These are phyloP conservation scores for Tragelaphus scriptus DNA, from an alignment of 2,113 vertebrate genomes.

Conservation along the genomic window DNA sequence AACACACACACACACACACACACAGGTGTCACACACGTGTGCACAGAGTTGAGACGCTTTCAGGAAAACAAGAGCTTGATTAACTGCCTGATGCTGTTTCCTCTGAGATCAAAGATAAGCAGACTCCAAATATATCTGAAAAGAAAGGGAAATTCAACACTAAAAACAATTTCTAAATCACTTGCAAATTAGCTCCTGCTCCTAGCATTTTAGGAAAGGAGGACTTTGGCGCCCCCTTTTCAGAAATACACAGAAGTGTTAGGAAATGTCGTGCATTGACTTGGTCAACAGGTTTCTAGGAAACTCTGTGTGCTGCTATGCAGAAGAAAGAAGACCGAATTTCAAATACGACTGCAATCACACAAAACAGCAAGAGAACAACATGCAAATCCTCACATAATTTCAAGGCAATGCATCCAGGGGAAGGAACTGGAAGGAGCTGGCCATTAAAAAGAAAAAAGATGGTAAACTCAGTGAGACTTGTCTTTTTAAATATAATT, in stretches of 20 bases:
- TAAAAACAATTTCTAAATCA: slow-evolving; percentile 48
- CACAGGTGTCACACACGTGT: background rate
- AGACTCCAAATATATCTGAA: slow-evolving; percentile 25
- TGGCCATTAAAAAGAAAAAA: background rate
- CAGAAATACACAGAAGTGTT: slow-evolving; percentile 23
- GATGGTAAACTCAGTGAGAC: background rate
- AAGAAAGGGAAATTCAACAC: slow-evolving; percentile 43
- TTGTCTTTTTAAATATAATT: background rate
- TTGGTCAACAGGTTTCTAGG: slow-evolving; percentile 13
- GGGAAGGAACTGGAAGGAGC: background rate
- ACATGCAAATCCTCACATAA: background rate
- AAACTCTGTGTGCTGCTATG: background rate
- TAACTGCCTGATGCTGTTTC: background rate
- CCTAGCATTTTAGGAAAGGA: slow-evolving; percentile 26
- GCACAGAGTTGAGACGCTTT: background rate
- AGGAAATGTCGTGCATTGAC: background rate
- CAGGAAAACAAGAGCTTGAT: background rate
- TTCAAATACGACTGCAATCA: background rate
- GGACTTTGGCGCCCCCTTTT: slow-evolving; percentile 48
- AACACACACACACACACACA: background rate
- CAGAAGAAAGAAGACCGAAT: background rate
- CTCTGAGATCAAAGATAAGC: slow-evolving; percentile 13
- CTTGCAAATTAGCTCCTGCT: slow-evolving; percentile 12
- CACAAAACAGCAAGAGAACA: background rate
- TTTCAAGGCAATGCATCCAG: background rate